phyloP scores from a whole-genome alignment of 2,888 invertebrate genomes.

The Cosmopolites sordidus region DNA sequence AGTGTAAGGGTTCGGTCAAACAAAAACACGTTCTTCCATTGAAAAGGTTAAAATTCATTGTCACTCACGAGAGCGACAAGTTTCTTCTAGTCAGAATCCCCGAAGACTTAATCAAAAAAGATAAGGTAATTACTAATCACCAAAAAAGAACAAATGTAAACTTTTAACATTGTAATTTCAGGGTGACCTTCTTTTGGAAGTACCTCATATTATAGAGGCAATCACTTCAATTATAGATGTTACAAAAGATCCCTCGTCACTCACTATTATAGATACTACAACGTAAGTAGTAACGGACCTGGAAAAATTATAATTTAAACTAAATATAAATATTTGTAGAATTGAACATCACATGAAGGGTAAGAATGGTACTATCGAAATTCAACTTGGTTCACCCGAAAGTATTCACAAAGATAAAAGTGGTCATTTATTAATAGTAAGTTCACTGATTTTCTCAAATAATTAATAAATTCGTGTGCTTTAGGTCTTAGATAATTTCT shows the following conservation, averaged over 20 bases:
- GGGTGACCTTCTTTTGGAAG: slow-evolving; percentile 85
- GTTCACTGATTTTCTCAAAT: slow-evolving; percentile 31
- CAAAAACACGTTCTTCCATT: slow-evolving; percentile 79
- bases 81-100: slow-evolving; percentile 78
- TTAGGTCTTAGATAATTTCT: no score
- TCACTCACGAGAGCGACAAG: slow-evolving; percentile 78
- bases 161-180: no score
- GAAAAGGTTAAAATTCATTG: slow-evolving; percentile 67
- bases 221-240: slow-evolving; percentile 76
- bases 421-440: slow-evolving; percentile 81
- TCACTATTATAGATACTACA: slow-evolving; percentile 73
- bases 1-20: slow-evolving; percentile 69
- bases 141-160: no score
- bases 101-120: slow-evolving; percentile 70
- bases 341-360: slow-evolving; percentile 82
- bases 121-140: no score
- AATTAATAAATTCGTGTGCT: not conserved
- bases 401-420: slow-evolving; percentile 74
- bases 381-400: slow-evolving; percentile 69
- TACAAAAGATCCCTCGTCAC: slow-evolving; percentile 66
- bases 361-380: slow-evolving; percentile 81
- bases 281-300: no score
- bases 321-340: slow-evolving; percentile 51
- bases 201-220: slow-evolving; percentile 78
- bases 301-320: no score